A percentile compares a stretch with the other conserved stretches of the same genome.
phyloP scores from a whole-genome alignment of 2,888 invertebrate genomes.

The Plagiodera versicolora region DNA sequence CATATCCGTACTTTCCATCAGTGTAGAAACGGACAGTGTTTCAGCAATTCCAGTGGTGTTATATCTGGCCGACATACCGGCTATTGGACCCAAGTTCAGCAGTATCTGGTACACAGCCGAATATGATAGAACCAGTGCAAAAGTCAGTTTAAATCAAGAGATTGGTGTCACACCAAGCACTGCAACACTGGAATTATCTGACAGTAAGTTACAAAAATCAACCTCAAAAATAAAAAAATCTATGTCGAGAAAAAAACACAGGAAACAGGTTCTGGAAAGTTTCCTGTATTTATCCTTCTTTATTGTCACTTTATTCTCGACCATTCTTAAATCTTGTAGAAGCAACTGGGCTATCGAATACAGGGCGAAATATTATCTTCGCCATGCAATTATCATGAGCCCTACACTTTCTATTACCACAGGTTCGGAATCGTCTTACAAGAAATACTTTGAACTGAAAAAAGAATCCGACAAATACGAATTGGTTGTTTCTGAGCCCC shows the following conservation, averaged over 20 bases:
- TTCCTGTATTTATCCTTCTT: too few species aligned
- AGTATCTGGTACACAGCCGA: conserved; percentile 25
- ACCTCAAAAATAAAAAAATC: too few species aligned
- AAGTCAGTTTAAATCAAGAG: conserved; percentile 14
- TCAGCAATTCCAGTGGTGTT: conserved; percentile 23
- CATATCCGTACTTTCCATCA: conserved; percentile 20
- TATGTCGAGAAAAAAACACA: too few species aligned
- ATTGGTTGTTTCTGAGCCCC: conserved; percentile 11
- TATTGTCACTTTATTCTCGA: too few species aligned
- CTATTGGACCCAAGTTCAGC: conserved; percentile 25
- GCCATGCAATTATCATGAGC: too few species aligned
- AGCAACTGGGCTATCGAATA: too few species aligned
- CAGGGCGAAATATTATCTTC: too few species aligned
- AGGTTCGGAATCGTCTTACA: conserved; percentile 6
- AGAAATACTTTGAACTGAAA: conserved; percentile 13
- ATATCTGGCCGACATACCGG: conserved; percentile 12
- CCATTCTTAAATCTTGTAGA: too few species aligned
- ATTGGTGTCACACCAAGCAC: conserved; percentile 17
- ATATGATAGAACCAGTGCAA: conserved; percentile 15
- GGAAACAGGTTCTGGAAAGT: too few species aligned
- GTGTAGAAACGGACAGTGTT: conserved; percentile 17
- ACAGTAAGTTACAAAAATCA: too few species aligned
- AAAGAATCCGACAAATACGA: conserved; percentile 6
- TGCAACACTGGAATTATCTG: not conserved
- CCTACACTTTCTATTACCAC: not conserved